phyloP scores from a whole-genome alignment of 2,888 invertebrate species.

The Isoperla grammatica region DNA sequence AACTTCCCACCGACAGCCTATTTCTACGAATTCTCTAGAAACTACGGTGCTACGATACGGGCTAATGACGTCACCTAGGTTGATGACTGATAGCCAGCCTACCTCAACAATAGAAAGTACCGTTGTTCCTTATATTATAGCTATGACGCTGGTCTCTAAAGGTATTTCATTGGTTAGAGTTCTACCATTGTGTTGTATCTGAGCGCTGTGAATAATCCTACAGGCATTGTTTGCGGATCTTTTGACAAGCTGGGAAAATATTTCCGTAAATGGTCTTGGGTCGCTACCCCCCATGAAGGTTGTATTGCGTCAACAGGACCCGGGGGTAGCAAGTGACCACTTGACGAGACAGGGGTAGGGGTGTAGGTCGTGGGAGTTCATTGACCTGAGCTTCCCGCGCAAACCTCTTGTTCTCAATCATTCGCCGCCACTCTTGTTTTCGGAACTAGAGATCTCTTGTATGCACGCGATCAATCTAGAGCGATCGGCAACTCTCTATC shows the following conservation, averaged over 20 bases:
- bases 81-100: constrained; percentile 20
- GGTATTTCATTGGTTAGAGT: no score
- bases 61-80: constrained; percentile 22
- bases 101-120: constrained; percentile 29
- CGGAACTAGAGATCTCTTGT: constrained; percentile 17
- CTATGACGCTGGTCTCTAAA: no score
- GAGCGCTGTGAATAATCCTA: no score
- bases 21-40: not conserved
- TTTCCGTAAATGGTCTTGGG: constrained; percentile 9
- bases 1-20: not conserved
- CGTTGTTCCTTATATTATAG: constrained; percentile 5
- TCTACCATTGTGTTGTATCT: no score
- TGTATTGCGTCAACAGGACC: no score
- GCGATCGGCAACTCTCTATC: constrained; percentile 8
- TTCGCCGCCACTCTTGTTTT: constrained; percentile 24
- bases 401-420: constrained; percentile 20
- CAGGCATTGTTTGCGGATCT: not conserved
- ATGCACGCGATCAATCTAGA: constrained; percentile 6
- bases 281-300: no score
- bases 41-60: not conserved
- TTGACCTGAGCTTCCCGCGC: constrained; percentile 19
- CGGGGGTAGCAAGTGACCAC: no score
- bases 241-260: not conserved
- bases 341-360: not conserved
- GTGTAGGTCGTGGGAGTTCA: constrained; percentile 24